phyloP scores from a whole-genome alignment of 1,140 invertebrate species.

The Leucophenga varia region DNA sequence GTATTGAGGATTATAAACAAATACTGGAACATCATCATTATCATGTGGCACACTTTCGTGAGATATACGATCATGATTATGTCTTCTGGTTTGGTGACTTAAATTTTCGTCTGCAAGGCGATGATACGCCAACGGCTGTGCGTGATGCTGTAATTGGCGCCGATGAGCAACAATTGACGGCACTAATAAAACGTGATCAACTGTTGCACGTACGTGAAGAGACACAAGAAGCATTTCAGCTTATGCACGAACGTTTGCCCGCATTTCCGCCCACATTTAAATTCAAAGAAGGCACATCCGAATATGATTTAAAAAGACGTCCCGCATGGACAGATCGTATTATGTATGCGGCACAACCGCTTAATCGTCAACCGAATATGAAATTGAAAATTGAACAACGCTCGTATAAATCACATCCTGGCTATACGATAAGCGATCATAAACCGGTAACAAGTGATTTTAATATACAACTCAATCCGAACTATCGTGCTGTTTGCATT shows the following conservation, averaged over 20 bases:
- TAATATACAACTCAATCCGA: constrained; percentile 41
- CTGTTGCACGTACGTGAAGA: constrained; percentile 66
- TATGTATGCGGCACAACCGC: constrained; percentile 78
- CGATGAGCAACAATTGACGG: constrained; percentile 65
- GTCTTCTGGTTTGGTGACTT: constrained; percentile 95
- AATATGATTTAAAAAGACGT: constrained; percentile 81
- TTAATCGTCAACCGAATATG: constrained; percentile 38
- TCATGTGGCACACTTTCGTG: constrained; percentile 70
- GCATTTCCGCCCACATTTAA: constrained; percentile 90
- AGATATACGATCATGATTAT: constrained; percentile 92
- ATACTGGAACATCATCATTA: constrained; percentile 75
- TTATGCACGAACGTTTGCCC: constrained; percentile 72
- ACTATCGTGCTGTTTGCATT: constrained; percentile 34
- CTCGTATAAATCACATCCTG: constrained; percentile 82
- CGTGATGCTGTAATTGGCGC: constrained; percentile 62
- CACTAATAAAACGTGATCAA: constrained; percentile 74
- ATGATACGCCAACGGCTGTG: constrained; percentile 69
- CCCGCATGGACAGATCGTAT: constrained; percentile 99
- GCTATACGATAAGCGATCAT: constrained; percentile 91
- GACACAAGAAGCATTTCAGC: constrained; percentile 75
- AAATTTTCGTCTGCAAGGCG: constrained; percentile 81
- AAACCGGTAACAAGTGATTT: constrained; percentile 95
- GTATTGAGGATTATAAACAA: constrained; percentile 83
- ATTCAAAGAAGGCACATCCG: constrained; percentile 70
- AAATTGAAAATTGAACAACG: constrained; percentile 69